Evolutionary conservation across 2,797 vertebrate genomes (phyloP), one percentile per base, ranked within the genome.

Genomic region (Rachycentron canadum): DNA sequence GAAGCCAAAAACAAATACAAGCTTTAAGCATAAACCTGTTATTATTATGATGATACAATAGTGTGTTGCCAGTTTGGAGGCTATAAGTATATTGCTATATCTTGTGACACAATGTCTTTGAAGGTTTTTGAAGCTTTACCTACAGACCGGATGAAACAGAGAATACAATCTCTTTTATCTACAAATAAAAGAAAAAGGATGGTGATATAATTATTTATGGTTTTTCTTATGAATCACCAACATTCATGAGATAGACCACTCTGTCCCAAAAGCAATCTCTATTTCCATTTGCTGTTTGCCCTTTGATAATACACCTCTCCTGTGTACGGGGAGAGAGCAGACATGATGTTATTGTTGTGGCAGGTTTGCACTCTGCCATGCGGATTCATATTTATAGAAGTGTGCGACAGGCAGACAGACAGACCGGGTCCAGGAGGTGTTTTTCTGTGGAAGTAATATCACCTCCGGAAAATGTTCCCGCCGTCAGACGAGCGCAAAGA

Each of bases 211-310:
- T 67, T 58, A 52, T 52, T 61, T 62, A 7, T 49, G 16, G 52
- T 30, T 57, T 78, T 69, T 78, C 41, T 43, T 40, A 19, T 32
- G 56, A 72, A 78, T 30, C 36, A 50, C 16, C n/a, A 50, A 34
- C 11, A 34, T 34, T 55, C 34, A 30, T 30, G 25, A 58, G 47
- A 66, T 12, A 14, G 55, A 38, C 64, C 62, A 30, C 43, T 59
- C 43, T n/a, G 23, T 71, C 77, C 78, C 83, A 66, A 52, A 89
- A 74, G 79, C 87, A 79, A 82, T 87, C 88, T 45, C 64, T 69
- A 26, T 80, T 86, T 82, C 83, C 68, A 72, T 89, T 75, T 82
- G 69, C 67, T 60, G 19, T 55, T 76, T 65, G 28, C 32, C 47
- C 52, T 62, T 70, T 73, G 8, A 73, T 70, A 74, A 67, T 36